A percentile compares a stretch with the other conserved stretches of the same genome.
Conservation (phyloP, 2,113 vertebrate genomes). For the Phrynosoma blainvillii region DNA sequence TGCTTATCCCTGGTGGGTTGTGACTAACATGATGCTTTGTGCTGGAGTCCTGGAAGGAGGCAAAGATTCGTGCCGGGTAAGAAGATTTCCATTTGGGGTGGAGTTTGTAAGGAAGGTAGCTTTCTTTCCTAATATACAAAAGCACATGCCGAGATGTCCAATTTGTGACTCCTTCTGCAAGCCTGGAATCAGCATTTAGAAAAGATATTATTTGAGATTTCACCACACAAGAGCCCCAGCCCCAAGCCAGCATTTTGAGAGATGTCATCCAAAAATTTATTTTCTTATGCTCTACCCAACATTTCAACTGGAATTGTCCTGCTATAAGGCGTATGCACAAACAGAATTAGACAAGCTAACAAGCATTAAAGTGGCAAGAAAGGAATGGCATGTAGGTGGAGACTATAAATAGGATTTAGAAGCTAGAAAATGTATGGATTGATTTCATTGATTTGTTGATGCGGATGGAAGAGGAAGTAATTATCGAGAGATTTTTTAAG, state of each 20-base stretch:
- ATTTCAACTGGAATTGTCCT: not conserved
- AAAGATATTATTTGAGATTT: too few species aligned
- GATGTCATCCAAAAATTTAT: too few species aligned
- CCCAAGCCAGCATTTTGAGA: too few species aligned
- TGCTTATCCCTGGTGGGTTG: constrained; percentile 67
- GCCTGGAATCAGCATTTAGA: too few species aligned
- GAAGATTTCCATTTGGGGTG: not conserved
- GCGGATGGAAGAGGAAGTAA: too few species aligned
- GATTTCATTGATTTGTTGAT: not conserved
- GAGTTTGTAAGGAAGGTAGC: too few species aligned
- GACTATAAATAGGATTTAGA: not conserved
- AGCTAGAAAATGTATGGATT: not conserved
- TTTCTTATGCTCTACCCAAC: too few species aligned
- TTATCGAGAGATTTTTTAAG: too few species aligned
- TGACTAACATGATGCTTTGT: constrained; percentile 84
- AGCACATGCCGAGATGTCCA: not conserved
- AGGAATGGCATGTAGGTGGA: not conserved
- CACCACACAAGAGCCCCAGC: too few species aligned
- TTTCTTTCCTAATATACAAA: not conserved
- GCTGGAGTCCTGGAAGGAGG: constrained; percentile 80
- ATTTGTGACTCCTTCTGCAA: not conserved
- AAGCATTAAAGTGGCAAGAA: not conserved
- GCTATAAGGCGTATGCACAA: not conserved
- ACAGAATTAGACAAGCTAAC: not conserved
- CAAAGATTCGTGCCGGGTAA: constrained; percentile 88